Percentiles rank a stretch among this genome's conserved stretches.
These are phyloP conservation scores for Chlorospingus flavigularis DNA, from an alignment of 2,797 vertebrate species.

Conservation along the genomic window DNA sequence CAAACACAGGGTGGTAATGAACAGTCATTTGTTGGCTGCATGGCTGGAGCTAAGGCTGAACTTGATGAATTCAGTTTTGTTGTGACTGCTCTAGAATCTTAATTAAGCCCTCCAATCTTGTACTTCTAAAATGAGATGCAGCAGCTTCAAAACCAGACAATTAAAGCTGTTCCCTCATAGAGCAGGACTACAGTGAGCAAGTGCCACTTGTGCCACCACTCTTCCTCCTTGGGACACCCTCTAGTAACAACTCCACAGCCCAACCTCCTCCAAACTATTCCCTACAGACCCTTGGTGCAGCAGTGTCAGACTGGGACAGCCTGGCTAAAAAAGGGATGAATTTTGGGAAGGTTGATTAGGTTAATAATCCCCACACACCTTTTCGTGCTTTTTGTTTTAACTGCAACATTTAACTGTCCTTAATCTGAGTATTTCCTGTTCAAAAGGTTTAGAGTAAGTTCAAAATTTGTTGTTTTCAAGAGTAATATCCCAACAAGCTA, in stretches of 20 bases:
- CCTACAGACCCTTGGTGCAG: not conserved
- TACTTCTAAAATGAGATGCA: not conserved
- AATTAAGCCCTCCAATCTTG: not conserved
- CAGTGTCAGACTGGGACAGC: not conserved
- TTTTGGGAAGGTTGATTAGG: not conserved
- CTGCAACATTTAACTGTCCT: not conserved
- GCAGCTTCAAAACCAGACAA: not conserved
- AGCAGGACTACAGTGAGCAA: not conserved
- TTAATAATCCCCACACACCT: fast-evolving
- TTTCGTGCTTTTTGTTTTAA: not conserved
- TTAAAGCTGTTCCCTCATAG: not conserved
- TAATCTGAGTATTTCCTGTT: not conserved
- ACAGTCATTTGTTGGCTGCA: not conserved
- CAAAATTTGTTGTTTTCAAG: not conserved
- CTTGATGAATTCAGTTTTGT: not conserved
- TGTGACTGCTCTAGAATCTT: not conserved
- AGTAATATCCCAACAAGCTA: not conserved
- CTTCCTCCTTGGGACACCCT: not conserved
- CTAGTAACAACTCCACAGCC: not conserved
- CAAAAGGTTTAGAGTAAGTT: not conserved
- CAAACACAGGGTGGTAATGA: not conserved
- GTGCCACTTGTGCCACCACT: not conserved
- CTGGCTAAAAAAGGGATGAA: not conserved
- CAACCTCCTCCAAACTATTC: not conserved
- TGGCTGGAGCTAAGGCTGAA: not conserved